Base-by-base conservation (phyloP, 2,888 invertebrate genomes). In the Cistogaster globosa region DNA sequence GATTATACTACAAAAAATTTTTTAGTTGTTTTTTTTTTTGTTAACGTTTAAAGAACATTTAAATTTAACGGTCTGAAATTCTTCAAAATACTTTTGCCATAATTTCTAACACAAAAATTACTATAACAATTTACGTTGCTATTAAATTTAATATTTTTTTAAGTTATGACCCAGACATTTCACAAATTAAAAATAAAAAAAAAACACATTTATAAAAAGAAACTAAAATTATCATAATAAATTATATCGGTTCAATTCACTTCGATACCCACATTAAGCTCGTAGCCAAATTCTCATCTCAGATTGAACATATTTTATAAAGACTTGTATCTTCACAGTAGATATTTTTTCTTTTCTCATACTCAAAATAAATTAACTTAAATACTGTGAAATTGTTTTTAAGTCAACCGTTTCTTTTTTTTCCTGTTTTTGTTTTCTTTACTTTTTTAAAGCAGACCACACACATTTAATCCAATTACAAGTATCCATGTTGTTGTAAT, bases 381-480 rank as follows among this genome's bases (percentile, higher is more conserved):
- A 74, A 74, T 42, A 65, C 67, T 80, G 67, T 74, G 80, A 80
- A 80, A 80, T 80, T 60, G 65, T 60, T 74, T 57, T 80, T 57
- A 20, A 62, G 58, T 74, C 58, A 53, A 58, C n/a, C 57, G 53
- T 38, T 62, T 62, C 36, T 65, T 42, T 18, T 22, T 22, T 22
- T 38, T 5, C 14, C 8, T 32, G 2, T 8, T 8, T 32, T 65
- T 42, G 18, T 14, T 12, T 45, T 63, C n/a, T 74, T 62, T 38
- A 16, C 3, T 20, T n/a, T 22, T 38, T 63, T 53, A 57, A n/a
- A 42, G 16, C 26, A 32, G 65, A 76, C 74, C 79, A 79, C 79
- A 79, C 63, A 58, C 67, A 72, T 57, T 26, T 53, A 20, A 38
- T 9, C 4, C n/a, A 20, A 48, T 9, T 45, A 48, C 11, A 32